These are phyloP conservation scores for Atherix ibis DNA, from an alignment of 2,888 invertebrate genomes.

Conservation along the genomic window DNA sequence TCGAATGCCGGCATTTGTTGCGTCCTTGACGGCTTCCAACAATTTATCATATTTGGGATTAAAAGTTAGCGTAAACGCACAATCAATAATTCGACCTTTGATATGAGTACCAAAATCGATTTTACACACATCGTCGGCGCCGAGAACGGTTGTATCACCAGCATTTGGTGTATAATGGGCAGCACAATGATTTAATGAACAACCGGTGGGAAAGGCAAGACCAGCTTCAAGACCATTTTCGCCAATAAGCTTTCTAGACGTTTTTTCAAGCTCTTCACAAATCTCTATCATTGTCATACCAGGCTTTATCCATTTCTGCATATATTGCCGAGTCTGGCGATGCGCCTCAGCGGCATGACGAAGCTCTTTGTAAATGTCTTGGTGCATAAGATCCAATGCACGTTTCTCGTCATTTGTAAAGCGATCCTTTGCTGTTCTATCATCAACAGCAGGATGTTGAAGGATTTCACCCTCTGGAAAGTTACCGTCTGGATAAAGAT, in stretches of 20 bases:
- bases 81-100: slow-evolving; percentile 96
- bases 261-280: slow-evolving; percentile 88
- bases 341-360: slow-evolving; percentile 96
- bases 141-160: slow-evolving; percentile 86
- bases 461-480: slow-evolving; percentile 84
- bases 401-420: slow-evolving; percentile 76
- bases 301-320: slow-evolving; percentile 88
- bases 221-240: slow-evolving; percentile 93
- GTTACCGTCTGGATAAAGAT: slow-evolving; percentile 67
- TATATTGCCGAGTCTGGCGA: slow-evolving; percentile 58
- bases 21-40: slow-evolving; percentile 90
- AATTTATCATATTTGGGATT: slow-evolving; percentile 92
- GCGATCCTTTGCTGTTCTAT: slow-evolving; percentile 72
- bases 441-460: slow-evolving; percentile 65
- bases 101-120: slow-evolving; percentile 98
- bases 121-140: slow-evolving; percentile 95
- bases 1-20: slow-evolving; percentile 95
- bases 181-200: slow-evolving; percentile 97
- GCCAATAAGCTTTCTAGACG: slow-evolving; percentile 77
- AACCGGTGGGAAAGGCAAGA: slow-evolving; percentile 91
- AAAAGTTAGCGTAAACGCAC: slow-evolving; percentile 94
- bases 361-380: slow-evolving; percentile 87
- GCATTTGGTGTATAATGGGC: slow-evolving; percentile 99
- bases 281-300: slow-evolving; percentile 99
- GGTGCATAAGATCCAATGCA: slow-evolving; percentile 77